A percentile compares a stretch with the other conserved stretches of the same genome.
These are phyloP conservation scores for Archips xylosteana DNA, from an alignment of 2,888 invertebrate species.

Conservation along the genomic window DNA sequence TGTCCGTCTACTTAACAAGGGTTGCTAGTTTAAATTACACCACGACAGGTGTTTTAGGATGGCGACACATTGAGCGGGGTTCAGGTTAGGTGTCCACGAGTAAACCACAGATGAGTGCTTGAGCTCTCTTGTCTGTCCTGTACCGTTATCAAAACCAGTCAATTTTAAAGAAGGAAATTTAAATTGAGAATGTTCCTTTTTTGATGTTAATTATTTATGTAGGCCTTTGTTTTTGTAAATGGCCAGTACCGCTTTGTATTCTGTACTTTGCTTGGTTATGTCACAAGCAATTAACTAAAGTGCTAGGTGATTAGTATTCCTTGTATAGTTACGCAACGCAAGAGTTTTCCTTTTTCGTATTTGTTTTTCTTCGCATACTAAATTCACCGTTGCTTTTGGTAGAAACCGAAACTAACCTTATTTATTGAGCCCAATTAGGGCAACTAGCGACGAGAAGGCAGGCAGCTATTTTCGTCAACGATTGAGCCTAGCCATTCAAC, in stretches of 20 bases:
- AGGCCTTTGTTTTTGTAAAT: neutral
- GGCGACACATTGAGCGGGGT: constrained; percentile 30
- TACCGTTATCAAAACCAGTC: neutral
- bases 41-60: constrained; percentile 29
- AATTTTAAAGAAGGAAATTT: neutral
- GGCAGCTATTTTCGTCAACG: too few relatives aligned
- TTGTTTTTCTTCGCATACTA: neutral
- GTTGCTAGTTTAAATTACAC: constrained; percentile 32
- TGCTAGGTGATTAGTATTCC: too few relatives aligned
- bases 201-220: neutral
- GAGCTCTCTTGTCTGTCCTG: constrained; percentile 17
- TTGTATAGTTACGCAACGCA: neutral
- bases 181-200: neutral
- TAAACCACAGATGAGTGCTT: constrained; percentile 17
- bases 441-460: too few relatives aligned
- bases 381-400: neutral
- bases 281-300: neutral
- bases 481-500: too few relatives aligned
- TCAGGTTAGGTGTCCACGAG: constrained; percentile 18
- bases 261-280: neutral
- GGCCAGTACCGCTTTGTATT: neutral
- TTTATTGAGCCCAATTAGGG: too few relatives aligned
- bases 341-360: neutral
- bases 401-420: too few relatives aligned
- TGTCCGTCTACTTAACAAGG: constrained; percentile 24